Evolutionary conservation across 2,888 invertebrate species (phyloP), one percentile per base, ranked within the genome.

Genomic region (Pycnomerus fuliginosus): DNA sequence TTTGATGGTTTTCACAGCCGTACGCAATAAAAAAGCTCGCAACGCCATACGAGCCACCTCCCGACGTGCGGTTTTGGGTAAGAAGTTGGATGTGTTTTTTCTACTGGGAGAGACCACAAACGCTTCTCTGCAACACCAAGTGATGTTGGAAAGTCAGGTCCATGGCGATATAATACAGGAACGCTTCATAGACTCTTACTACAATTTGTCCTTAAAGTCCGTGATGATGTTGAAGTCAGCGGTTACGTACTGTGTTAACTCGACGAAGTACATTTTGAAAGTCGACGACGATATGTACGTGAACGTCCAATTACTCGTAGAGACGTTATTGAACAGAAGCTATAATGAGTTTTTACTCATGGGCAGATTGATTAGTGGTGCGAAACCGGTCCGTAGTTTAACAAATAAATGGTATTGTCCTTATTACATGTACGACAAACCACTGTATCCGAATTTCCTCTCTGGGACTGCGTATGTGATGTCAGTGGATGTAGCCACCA

Each of bases 231-330:
- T 92, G 41, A 91, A 91, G 65, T 86, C 90, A 84, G 83, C 87
- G 13, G 81, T 78, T 3, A 78, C 76, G 23, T 80, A 83, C 57
- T 91, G 91, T 61, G 52, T 49, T 31, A 72, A 75, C 34, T 74
- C 74, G 22, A 54, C 65, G 10, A 64, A 56, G 30, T 91, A 83
- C 73, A 76, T 91, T 12, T 77, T 92, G 69, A 92, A 92, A 74
- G 85, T 87, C 2, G 91, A 92, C 55, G 91, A 92, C 55, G 92
- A 92, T 59, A 88, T 89, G 74, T 91, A 86, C 64, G 80, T 92
- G 1, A 90, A 90, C 68, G 74, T 90, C 35, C 29, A 58, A 7
- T 46, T 36, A 15, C 36, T 46, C 23, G 28, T 46, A 2, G 39
- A 57, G 16, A 56, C 60, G 45, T 51, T 71, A 30, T 38, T 39